Conservation (phyloP, 2,113 vertebrate genomes). For the Chaetodon trifascialis region DNA sequence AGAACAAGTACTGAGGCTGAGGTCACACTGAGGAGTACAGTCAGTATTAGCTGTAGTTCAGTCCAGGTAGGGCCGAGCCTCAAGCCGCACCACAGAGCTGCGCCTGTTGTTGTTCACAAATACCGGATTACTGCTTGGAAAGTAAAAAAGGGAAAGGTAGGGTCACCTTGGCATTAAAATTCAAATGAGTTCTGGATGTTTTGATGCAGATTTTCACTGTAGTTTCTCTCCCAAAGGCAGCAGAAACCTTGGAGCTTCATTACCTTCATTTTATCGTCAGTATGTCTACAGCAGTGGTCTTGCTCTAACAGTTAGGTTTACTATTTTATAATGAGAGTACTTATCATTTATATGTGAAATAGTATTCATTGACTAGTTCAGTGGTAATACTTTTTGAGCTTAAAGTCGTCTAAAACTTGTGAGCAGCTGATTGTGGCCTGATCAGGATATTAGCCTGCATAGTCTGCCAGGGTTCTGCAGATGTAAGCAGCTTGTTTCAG, state of each 20-base stretch:
- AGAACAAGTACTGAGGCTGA: background rate
- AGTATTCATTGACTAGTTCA: background rate
- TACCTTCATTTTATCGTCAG: background rate
- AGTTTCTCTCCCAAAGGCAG: background rate
- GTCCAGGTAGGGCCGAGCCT: slow-evolving; percentile 6
- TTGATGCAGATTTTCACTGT: background rate
- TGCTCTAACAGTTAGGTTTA: background rate
- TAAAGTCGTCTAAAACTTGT: too few species aligned
- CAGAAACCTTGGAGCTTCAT: background rate
- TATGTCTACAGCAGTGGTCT: too few species aligned
- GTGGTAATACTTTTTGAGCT: background rate
- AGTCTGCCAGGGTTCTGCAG: background rate
- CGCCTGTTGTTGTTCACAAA: slow-evolving; percentile 3
- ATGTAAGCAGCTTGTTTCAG: background rate
- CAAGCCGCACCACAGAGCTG: background rate
- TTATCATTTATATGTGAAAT: too few species aligned
- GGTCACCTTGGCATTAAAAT: background rate
- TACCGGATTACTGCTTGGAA: background rate
- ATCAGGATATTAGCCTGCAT: background rate
- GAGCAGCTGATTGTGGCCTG: background rate
- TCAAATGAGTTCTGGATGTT: background rate
- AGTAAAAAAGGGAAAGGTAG: slow-evolving; percentile 26
- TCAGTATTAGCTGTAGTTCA: background rate
- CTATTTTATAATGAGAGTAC: background rate
- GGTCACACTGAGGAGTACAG: background rate